These are phyloP conservation scores for Tachystola acroxantha DNA, from an alignment of 2,888 invertebrate species.

Conservation along the genomic window DNA sequence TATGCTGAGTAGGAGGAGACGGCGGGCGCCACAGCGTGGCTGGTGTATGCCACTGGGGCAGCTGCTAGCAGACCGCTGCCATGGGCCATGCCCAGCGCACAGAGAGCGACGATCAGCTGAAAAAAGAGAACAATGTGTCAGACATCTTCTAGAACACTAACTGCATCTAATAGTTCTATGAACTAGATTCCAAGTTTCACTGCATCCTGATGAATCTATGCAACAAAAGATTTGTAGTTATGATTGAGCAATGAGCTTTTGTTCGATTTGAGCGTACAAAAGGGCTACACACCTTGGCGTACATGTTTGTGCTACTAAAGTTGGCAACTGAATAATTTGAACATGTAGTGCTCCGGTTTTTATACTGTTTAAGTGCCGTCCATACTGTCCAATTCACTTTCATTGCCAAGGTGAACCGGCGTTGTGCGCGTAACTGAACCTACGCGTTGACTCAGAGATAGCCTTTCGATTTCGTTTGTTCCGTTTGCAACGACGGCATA, in stretches of 20 bases:
- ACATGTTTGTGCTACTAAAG: constrained; percentile 70
- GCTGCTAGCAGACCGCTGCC: constrained; percentile 73
- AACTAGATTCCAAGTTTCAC: too few species aligned
- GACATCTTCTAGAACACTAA: background rate
- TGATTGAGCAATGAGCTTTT: background rate
- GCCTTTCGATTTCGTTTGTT: constrained; percentile 71
- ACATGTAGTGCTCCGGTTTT: constrained; percentile 63
- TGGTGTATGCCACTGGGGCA: constrained; percentile 68
- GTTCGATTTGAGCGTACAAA: background rate
- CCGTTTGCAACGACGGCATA: constrained; percentile 41
- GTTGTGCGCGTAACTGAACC: constrained; percentile 33
- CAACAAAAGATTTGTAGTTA: background rate
- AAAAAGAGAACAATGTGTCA: constrained; percentile 18
- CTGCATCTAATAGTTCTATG: too few species aligned
- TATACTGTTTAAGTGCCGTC: constrained; percentile 55
- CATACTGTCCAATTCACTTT: constrained; percentile 63
- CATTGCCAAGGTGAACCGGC: constrained; percentile 70
- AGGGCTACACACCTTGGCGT: constrained; percentile 62
- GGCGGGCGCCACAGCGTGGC: constrained; percentile 34
- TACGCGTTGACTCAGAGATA: constrained; percentile 64
- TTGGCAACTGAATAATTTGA: constrained; percentile 74
- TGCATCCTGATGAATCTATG: too few species aligned
- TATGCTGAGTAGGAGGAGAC: constrained; percentile 26
- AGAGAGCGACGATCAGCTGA: constrained; percentile 77
- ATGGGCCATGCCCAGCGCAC: constrained; percentile 77